Evolutionary conservation across 2,797 vertebrate species (phyloP).

Genomic region (Alosa sapidissima): DNA sequence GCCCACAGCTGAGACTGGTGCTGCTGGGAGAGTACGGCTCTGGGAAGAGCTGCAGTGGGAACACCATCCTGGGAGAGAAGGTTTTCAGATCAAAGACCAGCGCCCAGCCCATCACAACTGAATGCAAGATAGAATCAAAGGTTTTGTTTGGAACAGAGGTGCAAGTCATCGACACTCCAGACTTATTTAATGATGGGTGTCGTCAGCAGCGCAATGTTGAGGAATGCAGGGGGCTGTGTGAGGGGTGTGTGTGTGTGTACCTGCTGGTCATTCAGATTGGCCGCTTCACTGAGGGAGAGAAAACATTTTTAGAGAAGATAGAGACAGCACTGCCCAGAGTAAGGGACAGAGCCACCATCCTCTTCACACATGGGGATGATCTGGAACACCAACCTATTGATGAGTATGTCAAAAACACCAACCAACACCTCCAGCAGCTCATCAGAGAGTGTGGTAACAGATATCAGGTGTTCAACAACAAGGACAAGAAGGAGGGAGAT

Average conservation of each 20-base stretch:
- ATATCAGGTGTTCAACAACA: slow-evolving; percentile 12
- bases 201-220: neutral
- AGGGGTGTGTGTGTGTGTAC: neutral
- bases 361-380: slow-evolving; percentile 13
- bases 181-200: neutral
- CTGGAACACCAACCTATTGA: neutral
- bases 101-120: slow-evolving; percentile 8
- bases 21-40: neutral
- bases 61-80: neutral
- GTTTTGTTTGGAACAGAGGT: neutral
- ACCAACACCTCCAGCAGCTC: neutral
- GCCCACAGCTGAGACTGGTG: neutral
- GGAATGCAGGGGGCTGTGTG: neutral
- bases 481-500: neutral
- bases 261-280: slow-evolving; percentile 5
- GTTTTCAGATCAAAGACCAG: neutral
- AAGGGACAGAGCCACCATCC: slow-evolving; percentile 5
- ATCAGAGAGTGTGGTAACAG: neutral
- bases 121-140: neutral
- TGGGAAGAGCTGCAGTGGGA: neutral
- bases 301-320: neutral
- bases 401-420: neutral
- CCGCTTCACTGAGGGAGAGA: slow-evolving; percentile 22
- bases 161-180: neutral
- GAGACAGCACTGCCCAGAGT: neutral